Evolutionary conservation across 2,113 vertebrate genomes (phyloP), one percentile per base, ranked within the genome.

Genomic region (Thunnus maccoyii): DNA sequence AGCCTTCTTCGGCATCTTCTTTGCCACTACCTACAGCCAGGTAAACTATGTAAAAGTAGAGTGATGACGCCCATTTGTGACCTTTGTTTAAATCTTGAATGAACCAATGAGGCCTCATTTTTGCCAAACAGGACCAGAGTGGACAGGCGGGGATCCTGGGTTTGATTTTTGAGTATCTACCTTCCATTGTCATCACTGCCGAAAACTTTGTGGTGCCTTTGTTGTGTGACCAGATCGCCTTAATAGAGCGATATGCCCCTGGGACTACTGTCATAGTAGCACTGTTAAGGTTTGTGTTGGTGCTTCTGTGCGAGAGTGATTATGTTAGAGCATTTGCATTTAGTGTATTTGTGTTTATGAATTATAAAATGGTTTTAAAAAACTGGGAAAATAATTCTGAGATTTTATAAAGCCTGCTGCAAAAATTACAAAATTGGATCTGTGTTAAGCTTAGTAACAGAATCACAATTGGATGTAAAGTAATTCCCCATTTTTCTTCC

Each of bases 201-300:
- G 95, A 93, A 75, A 98, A 98, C 92, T 95, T 97, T 9, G 7
- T 98, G 73, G 94, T 97, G 63, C 97, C 97, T 0, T 55, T 93
- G 1, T 70, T 96, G 75, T 96, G 96, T 82, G 94, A 94, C 66
- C 72, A 96, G 69, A 88, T 97, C 0, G 95, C 95, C 44, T 58
- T 71, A 0, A 65, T 96, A 9, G 97, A 97, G 87, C 88, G 88
- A 86, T 96, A 96, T 75, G 70, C 94, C 2, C 93, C 95, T 27
- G 95, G 95, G 80, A 92, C 60, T 12, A 95, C 97, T 10, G 83
- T 98, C 68, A 89, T 95, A 46, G 7, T 96, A 14, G 94, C 96
- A 14, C 86, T 98, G 0, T 18, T 92, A 22, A 89, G 93, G 93
- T 92, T 66, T n/a, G 79, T 12, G 52, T 13, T 7, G 15, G 5